Conservation (phyloP, 2,888 invertebrate genomes). For the Thumatha senex region DNA sequence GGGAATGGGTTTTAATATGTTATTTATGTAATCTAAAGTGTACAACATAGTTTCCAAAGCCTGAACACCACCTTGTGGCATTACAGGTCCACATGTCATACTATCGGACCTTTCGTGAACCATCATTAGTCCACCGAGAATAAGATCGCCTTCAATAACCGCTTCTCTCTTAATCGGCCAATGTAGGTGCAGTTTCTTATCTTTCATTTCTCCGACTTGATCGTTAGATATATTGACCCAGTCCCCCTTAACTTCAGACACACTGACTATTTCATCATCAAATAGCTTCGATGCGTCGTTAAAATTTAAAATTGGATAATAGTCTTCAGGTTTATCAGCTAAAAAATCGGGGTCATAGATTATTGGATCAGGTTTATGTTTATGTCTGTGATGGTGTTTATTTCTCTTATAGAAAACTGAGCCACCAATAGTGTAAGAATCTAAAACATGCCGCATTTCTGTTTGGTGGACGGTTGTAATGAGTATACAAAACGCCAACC, state of each 20-base stretch:
- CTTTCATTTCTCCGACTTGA: conserved; percentile 66
- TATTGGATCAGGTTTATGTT: conserved; percentile 56
- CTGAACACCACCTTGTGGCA: conserved; percentile 96
- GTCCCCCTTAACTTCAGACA: conserved; percentile 53
- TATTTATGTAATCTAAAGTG: conserved; percentile 92
- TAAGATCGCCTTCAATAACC: conserved; percentile 93
- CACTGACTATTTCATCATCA: conserved; percentile 48
- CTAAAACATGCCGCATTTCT: conserved; percentile 60
- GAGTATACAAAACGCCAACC: conserved; percentile 65
- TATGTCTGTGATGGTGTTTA: conserved; percentile 66
- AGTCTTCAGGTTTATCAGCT: conserved; percentile 42
- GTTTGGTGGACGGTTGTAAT: conserved; percentile 55
- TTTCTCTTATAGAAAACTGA: conserved; percentile 43
- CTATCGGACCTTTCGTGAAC: conserved; percentile 95
- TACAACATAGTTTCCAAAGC: conserved; percentile 96
- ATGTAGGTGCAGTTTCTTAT: conserved; percentile 63
- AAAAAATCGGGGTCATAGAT: conserved; percentile 39
- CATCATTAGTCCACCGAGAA: conserved; percentile 96
- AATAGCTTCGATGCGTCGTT: conserved; percentile 46
- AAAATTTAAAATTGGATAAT: conserved; percentile 44
- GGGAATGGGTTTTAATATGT: conserved; percentile 85
- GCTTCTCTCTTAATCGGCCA: conserved; percentile 95
- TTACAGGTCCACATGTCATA: conserved; percentile 95
- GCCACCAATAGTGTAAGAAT: conserved; percentile 37
- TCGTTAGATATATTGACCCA: conserved; percentile 71